Base-by-base conservation (phyloP, 2,113 vertebrate species). In the Cavia aperea region DNA sequence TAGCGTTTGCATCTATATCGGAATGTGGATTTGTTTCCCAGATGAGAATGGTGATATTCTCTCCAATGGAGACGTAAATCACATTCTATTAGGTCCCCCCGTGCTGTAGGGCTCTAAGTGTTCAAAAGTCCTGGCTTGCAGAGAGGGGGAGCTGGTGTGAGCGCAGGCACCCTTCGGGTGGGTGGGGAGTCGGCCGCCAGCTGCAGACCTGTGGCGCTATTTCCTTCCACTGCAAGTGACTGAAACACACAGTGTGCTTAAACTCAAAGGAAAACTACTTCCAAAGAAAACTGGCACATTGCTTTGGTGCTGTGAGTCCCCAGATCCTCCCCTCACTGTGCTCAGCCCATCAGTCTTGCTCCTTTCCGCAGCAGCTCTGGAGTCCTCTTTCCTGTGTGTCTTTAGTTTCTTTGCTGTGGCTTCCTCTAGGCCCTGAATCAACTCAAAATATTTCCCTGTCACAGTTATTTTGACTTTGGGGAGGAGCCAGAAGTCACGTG, bases 21-120 rank as follows among this genome's bases (percentile, higher is more conserved):
- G 96, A 97, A 92, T 95, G 96, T 83, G 89, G 95, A 97, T 94
- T 95, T 97, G 89, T 94, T 95, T 97, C 95, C 31, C 0, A 78
- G 81, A 90, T 58, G 92, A 95, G 85, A 81, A 86, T 82, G 96
- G 96, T 96, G 97, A 95, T 97, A 24, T 96, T 95, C 94, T 91
- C 95, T 95, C 89, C 0, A 0, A 94, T 94, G 96, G 95, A 77
- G 95, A 93, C 96, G 96, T 96, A 97, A 97, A 97, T 97, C 96
- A 91, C 94, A 72, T 56, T 49, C 92, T 94, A 91, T 96, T 96
- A 95, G 90, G 89, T 97, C 95, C 96, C 96, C 93, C 96, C 84
- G 90, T 86, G 93, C 95, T 89, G 94, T 96, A 19, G 86, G 43
- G 14, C 26, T 88, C 78, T 18, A 56, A 96, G 94, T 95, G 96